Evolutionary conservation across 1,140 invertebrate species (phyloP).

Genomic region (Helicoverpa zea): DNA sequence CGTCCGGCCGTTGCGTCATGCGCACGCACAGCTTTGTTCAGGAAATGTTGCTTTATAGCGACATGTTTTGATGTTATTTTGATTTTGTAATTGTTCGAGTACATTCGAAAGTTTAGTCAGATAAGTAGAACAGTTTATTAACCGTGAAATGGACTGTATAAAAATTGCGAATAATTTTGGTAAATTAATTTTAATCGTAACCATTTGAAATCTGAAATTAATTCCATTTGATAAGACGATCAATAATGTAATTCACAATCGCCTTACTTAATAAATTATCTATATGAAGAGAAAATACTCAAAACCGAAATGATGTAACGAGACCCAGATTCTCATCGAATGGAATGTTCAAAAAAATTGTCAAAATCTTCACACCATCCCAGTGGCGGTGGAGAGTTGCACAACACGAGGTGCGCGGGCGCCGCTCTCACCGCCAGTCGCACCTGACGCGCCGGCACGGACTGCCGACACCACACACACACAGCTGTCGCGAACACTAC

Average conservation of each 20-base stretch:
- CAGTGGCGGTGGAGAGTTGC: conserved; percentile 57
- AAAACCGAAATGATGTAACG: conserved; percentile 47
- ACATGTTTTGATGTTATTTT: conserved; percentile 7
- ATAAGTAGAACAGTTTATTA: neutral
- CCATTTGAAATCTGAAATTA: neutral
- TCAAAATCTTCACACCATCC: conserved; percentile 52
- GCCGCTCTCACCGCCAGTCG: conserved; percentile 66
- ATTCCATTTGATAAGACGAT: neutral
- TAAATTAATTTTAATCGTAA: neutral
- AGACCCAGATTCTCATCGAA: conserved; percentile 47
- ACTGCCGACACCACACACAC: conserved; percentile 51
- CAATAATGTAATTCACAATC: conserved; percentile 11
- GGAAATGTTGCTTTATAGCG: conserved; percentile 8
- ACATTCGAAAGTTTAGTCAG: neutral
- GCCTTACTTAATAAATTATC: conserved; percentile 3
- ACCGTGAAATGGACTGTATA: too few species aligned
- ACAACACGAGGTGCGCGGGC: conserved; percentile 55
- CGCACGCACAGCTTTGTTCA: conserved; percentile 23
- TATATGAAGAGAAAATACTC: conserved; percentile 41
- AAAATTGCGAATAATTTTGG: too few species aligned
- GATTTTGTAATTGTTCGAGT: conserved; percentile 1
- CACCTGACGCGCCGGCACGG: conserved; percentile 68
- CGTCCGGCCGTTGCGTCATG: conserved; percentile 46
- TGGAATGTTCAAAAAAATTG: conserved; percentile 50
- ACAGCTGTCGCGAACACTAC: conserved; percentile 38